Evolutionary conservation across 53 echinoderm and acorn worm species (phyloP), one percentile per base, ranked within the genome.

Genomic region (Astropecten irregularis): DNA sequence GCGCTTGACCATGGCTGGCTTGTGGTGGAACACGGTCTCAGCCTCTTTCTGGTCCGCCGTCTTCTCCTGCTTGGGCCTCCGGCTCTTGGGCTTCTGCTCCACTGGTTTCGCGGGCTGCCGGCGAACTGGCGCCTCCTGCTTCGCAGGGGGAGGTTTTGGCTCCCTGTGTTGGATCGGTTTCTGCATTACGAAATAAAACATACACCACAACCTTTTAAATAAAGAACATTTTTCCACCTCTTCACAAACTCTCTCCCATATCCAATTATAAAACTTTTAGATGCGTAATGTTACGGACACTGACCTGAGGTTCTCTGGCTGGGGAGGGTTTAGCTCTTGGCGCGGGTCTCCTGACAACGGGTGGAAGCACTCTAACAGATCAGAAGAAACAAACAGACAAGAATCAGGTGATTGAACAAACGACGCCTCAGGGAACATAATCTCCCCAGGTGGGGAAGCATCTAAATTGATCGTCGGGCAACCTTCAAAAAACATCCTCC

Each of bases 1-100:
- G 46, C 99, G 73, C 76, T 99, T 99, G 36, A 95, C 92, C 40
- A 92, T 99, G 40, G 95, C 77, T 18, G 99, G 99, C 58, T 95
- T 94, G 77, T 88, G 88, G 18, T 81, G 99, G 67, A 99, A 90
- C 27, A 95, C 94, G 16, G 83, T 70, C 68, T 95, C 95, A 0
- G 92, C 99, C 51, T 99, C 99, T 84, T 83, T 94, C 90, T 99
- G 92, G 28, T 92, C 90, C 0, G 89, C 86, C 2, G 94, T 85
- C 84, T 90, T 92, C 46, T 92, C 83, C 3, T 90, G 70, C 61
- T 85, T 92, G 14, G 91, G 95, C 44, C 76, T 84, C 56, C 76
- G 89, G 22, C 84, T 34, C 66, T 76, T 64, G 7, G 63, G 62
- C 40, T 71, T 81, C 69, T 82, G 68, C 59, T 69, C 48, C 9